phyloP scores from a whole-genome alignment of 2,113 vertebrate species.

The Prionailurus viverrinus region DNA sequence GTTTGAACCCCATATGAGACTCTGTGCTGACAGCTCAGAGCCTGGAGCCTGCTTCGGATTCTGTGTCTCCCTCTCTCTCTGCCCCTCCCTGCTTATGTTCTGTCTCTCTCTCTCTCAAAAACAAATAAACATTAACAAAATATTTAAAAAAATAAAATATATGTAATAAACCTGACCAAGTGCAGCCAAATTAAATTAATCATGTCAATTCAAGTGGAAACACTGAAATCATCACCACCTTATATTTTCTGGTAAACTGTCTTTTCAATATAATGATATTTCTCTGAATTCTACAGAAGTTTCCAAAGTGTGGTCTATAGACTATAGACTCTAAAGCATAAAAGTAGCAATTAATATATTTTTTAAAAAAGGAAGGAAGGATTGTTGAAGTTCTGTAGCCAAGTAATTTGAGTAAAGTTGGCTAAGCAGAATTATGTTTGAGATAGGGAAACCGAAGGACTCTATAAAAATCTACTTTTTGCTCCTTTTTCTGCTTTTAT shows the following conservation, averaged over 20 bases:
- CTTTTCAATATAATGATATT: background rate
- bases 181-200: background rate
- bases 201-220: background rate
- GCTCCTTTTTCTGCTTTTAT: background rate
- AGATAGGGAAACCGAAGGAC: background rate
- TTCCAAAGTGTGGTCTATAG: background rate
- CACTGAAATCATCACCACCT: background rate
- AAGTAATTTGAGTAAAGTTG: background rate
- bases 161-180: background rate
- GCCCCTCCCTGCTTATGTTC: no score
- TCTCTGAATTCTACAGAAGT: constrained; percentile 10
- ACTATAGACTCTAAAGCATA: background rate
- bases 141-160: background rate
- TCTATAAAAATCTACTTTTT: background rate
- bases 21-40: no score
- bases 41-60: no score
- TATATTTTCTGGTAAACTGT: background rate
- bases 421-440: background rate
- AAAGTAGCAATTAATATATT: background rate
- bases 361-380: background rate
- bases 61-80: no score
- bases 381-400: background rate
- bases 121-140: no score
- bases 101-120: no score
- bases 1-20: no score